Evolutionary conservation across 2,888 invertebrate species (phyloP), one percentile per base, ranked within the genome.

Genomic region (Tuta absoluta): DNA sequence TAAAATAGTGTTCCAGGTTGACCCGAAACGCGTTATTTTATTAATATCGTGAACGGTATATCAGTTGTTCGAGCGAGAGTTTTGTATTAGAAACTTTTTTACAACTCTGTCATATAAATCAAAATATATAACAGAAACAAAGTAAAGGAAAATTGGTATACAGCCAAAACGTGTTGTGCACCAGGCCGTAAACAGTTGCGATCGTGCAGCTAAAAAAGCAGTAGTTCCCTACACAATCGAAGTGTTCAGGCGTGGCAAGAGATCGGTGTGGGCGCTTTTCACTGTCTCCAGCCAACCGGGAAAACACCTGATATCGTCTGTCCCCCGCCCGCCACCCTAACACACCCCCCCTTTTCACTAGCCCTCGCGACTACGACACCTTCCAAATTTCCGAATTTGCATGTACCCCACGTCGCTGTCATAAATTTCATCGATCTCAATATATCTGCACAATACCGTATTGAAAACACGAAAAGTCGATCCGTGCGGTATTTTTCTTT

Each of bases 231-330:
- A 69, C 71, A 69, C 72, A 75, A 74, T 73, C 69, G 78, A 80
- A 81, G 86, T 85, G 84, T 83, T 86, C 80, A 77, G 77, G 75
- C 83, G 85, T 83, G 74, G 74, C 71, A 65, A 72, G 79, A 85
- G 81, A 85, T 82, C 81, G 84, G 80, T 78, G 77, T 77, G 81
- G 77, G 77, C 75, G 79, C 80, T 80, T 82, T 86, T 85, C 84
- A 86, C 69, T 80, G 74, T 73, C 75, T 69, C 72, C 85, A 85
- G 69, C 75, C 77, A 71, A 80, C 78, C 84, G 84, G 64, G 84
- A 85, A 85, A 84, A 84, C 72, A 76, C 72, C 71, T 65, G 74
- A 75, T 75, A 75, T 70, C 68, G 68, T 63, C 68, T 68, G 57
- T 66, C 63, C 68, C 66, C 68, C 45, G 28, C 69, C 41, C 63